These are phyloP conservation scores for Pterocles orientalis DNA, from an alignment of 2,113 vertebrate genomes.

Conservation along the genomic window DNA sequence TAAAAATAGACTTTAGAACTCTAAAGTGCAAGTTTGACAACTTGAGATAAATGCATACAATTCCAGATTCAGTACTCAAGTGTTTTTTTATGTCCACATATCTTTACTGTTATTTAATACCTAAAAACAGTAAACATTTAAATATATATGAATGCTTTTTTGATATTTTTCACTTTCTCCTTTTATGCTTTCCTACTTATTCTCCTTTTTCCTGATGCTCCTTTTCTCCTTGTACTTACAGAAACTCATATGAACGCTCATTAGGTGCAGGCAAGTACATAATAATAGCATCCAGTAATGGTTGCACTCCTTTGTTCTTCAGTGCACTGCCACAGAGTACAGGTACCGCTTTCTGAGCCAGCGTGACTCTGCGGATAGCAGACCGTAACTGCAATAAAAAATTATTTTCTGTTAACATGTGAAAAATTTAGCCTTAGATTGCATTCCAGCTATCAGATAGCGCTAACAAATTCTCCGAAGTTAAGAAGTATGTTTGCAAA, in stretches of 20 bases:
- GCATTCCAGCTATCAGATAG: background rate
- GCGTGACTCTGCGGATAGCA: slow-evolving; percentile 87
- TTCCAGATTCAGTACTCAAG: background rate
- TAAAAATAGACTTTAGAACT: background rate
- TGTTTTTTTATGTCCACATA: background rate
- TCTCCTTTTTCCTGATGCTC: background rate
- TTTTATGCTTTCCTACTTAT: background rate
- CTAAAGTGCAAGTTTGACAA: background rate
- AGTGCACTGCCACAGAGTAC: slow-evolving; percentile 93
- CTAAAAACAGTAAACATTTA: background rate
- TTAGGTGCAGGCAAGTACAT: slow-evolving; percentile 89
- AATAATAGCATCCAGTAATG: slow-evolving; percentile 87
- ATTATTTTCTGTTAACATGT: background rate
- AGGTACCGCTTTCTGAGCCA: slow-evolving; percentile 87
- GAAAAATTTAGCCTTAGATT: background rate
- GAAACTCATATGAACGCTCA: slow-evolving; percentile 84
- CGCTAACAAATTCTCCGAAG: background rate
- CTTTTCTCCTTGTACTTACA: slow-evolving; percentile 80
- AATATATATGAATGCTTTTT: background rate
- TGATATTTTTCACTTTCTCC: background rate
- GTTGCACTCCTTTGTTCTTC: slow-evolving; percentile 95
- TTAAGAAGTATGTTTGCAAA: background rate
- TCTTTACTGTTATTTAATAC: background rate
- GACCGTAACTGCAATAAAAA: slow-evolving; percentile 78
- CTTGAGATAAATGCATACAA: background rate